phyloP scores from a whole-genome alignment of 2,888 invertebrate genomes.

The Drosophila cyrtoloma region DNA sequence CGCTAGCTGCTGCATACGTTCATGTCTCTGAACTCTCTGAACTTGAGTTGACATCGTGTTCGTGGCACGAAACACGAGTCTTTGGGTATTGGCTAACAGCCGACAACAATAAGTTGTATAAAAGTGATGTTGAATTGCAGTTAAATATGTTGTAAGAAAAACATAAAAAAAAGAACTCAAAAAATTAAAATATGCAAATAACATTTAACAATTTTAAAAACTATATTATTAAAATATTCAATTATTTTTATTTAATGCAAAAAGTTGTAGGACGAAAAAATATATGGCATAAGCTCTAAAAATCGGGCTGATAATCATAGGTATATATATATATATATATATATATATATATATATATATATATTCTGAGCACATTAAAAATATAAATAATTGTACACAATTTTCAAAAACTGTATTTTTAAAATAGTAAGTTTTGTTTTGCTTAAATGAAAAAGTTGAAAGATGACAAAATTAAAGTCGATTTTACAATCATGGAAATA shows the following conservation, averaged over 20 bases:
- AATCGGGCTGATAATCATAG: not conserved
- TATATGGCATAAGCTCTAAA: not conserved
- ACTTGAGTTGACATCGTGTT: not conserved
- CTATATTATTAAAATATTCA: not conserved
- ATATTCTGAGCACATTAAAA: not conserved
- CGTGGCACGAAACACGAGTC: constrained; percentile 1
- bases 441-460: not conserved
- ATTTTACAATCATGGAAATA: not conserved
- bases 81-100: not conserved
- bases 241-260: not conserved
- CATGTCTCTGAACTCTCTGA: constrained; percentile 3
- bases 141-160: not conserved
- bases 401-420: not conserved
- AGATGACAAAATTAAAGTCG: not conserved
- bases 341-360: too few relatives aligned
- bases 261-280: not conserved
- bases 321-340: not conserved
- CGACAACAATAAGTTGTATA: not conserved
- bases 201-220: not conserved
- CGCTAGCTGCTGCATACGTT: not conserved
- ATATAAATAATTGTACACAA: not conserved
- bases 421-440: not conserved
- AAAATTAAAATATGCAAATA: not conserved
- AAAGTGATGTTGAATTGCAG: not conserved
- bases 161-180: not conserved